phyloP scores from a whole-genome alignment of 2,888 invertebrate genomes.

The Phyllotreta striolata region DNA sequence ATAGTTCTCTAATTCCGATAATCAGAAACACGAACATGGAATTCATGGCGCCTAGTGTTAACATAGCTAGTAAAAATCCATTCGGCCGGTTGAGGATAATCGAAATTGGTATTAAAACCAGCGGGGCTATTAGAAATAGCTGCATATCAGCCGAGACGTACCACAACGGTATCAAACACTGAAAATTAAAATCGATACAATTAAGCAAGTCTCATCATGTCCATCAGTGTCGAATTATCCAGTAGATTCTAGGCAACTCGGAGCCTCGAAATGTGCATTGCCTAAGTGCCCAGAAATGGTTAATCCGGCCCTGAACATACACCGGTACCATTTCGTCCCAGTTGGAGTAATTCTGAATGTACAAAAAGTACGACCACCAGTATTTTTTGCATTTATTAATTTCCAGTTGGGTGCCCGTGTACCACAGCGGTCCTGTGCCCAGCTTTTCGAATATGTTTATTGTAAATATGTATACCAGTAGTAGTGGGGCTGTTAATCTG shows the following conservation, averaged over 20 bases:
- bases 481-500: slow-evolving; percentile 44
- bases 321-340: slow-evolving; percentile 42
- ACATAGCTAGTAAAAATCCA: slow-evolving; percentile 36
- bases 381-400: slow-evolving; percentile 49
- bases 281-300: too few relatives aligned
- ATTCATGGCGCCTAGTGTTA: slow-evolving; percentile 35
- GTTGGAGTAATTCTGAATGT: slow-evolving; percentile 59
- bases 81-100: slow-evolving; percentile 35
- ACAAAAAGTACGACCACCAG: slow-evolving; percentile 60
- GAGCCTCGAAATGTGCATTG: too few relatives aligned
- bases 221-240: too few relatives aligned
- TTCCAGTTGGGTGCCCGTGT: slow-evolving; percentile 27
- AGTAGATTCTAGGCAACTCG: too few relatives aligned
- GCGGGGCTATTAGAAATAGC: slow-evolving; percentile 54
- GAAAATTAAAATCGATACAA: slow-evolving; percentile 27
- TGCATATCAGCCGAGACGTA: slow-evolving; percentile 59
- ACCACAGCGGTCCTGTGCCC: slow-evolving; percentile 46
- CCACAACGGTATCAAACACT: slow-evolving; percentile 57
- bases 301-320: too few relatives aligned
- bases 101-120: slow-evolving; percentile 52
- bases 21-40: slow-evolving; percentile 34
- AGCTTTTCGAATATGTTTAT: slow-evolving; percentile 32
- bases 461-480: slow-evolving; percentile 38
- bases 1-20: slow-evolving; percentile 34
- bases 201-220: not conserved